phyloP scores from a whole-genome alignment of 2,888 invertebrate species.

The Sphaerophoria rueppellii region DNA sequence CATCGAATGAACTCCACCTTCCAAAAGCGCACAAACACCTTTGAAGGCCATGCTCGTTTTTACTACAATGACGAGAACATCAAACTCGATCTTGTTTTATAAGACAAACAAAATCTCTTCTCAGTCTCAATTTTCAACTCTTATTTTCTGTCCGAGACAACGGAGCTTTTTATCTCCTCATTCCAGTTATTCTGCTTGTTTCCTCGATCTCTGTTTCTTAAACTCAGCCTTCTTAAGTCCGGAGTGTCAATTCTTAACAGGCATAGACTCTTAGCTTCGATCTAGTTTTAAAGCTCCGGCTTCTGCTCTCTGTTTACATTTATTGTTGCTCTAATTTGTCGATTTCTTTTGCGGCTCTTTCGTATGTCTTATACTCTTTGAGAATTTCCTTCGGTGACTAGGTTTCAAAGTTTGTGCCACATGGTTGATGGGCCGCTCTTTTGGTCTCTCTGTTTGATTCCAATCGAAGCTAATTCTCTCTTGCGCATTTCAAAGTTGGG shows the following conservation, averaged over 20 bases:
- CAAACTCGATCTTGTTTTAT: slow-evolving; percentile 62
- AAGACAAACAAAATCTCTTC: slow-evolving; percentile 35
- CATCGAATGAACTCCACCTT: slow-evolving; percentile 57
- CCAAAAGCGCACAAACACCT: slow-evolving; percentile 55
- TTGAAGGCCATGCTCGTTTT: slow-evolving; percentile 70
- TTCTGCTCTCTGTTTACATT: slow-evolving; percentile 68
- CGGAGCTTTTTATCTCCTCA: slow-evolving; percentile 48
- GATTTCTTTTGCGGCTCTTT: slow-evolving; percentile 20
- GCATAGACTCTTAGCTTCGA: slow-evolving; percentile 30
- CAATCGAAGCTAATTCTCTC: slow-evolving; percentile 30
- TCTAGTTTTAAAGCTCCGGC: slow-evolving; percentile 32
- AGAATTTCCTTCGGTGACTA: slow-evolving; percentile 21
- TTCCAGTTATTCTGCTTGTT: neutral
- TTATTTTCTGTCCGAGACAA: neutral
- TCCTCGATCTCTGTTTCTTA: slow-evolving; percentile 19
- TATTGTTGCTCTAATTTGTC: slow-evolving; percentile 60
- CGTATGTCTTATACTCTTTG: slow-evolving; percentile 54
- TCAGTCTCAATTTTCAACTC: slow-evolving; percentile 4
- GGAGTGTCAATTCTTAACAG: neutral
- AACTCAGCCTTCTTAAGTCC: neutral
- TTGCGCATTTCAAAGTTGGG: slow-evolving; percentile 71
- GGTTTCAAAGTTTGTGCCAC: slow-evolving; percentile 40
- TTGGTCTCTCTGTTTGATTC: slow-evolving; percentile 19
- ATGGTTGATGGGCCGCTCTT: slow-evolving; percentile 30
- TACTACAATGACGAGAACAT: slow-evolving; percentile 71